Percentiles rank a stretch among this genome's conserved stretches.
Conservation (phyloP, 2,797 vertebrate genomes). For the Hoplostethus atlanticus region DNA sequence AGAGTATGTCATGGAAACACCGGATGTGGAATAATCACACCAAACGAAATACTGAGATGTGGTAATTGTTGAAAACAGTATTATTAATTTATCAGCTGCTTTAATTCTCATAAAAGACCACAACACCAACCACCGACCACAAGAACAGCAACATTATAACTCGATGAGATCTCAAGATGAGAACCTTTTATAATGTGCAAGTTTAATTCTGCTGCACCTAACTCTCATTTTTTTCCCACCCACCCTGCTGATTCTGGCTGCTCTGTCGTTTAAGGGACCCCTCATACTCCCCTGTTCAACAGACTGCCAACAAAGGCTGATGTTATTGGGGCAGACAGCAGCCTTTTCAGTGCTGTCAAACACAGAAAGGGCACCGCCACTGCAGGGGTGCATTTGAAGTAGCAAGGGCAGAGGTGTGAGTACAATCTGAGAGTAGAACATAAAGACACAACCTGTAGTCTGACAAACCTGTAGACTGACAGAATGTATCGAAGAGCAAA, state of each 20-base stretch:
- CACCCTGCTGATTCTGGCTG: conserved; percentile 40
- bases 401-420: conserved; percentile 24
- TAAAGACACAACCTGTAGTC: conserved; percentile 8
- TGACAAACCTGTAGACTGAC: neutral
- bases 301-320: conserved; percentile 59
- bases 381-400: conserved; percentile 19
- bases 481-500: no score
- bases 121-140: neutral
- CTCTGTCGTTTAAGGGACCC: conserved; percentile 16
- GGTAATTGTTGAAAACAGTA: no score
- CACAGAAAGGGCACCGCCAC: conserved; percentile 57
- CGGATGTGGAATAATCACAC: neutral
- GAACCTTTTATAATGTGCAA: conserved; percentile 8
- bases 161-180: neutral
- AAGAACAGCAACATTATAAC: conserved; percentile 2
- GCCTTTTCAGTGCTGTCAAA: conserved; percentile 67
- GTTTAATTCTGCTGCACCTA: neutral
- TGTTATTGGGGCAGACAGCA: conserved; percentile 67
- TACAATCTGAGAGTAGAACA: conserved; percentile 8
- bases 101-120: conserved; percentile 5
- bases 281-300: conserved; percentile 50
- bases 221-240: conserved; percentile 17
- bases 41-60: neutral
- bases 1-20: no score
- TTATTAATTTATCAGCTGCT: neutral